Conservation (phyloP, 2,797 vertebrate genomes). For the Rhinoraja longicauda region DNA sequence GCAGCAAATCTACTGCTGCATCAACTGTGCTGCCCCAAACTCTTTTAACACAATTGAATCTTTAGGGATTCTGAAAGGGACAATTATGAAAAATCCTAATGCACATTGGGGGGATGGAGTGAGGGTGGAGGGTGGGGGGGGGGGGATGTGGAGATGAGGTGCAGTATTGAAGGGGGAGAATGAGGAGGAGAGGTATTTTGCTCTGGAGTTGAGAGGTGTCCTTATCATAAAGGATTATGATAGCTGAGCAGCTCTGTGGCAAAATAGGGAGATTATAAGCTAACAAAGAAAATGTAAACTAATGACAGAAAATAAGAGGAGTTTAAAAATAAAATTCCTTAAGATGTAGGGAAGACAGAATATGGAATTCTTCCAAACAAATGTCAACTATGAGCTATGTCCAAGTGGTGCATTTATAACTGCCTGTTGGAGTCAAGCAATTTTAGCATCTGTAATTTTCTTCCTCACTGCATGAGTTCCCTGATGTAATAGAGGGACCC, state of each 20-base stretch:
- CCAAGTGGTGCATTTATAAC: background rate
- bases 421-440: background rate
- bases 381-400: too few species aligned
- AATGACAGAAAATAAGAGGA: background rate
- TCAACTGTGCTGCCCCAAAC: too few species aligned
- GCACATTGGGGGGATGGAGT: too few species aligned
- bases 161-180: background rate
- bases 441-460: background rate
- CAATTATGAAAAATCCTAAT: too few species aligned
- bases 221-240: background rate
- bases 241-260: too few species aligned
- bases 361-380: too few species aligned
- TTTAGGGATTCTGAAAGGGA: too few species aligned
- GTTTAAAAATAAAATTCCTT: background rate
- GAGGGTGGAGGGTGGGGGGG: too few species aligned
- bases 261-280: background rate
- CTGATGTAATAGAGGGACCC: background rate
- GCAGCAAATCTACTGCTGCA: too few species aligned
- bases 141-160: too few species aligned
- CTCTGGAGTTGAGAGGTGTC: background rate
- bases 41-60: too few species aligned
- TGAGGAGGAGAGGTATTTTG: background rate
- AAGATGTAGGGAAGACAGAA: background rate
- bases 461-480: background rate
- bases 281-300: background rate